Percentiles rank a stretch among this genome's conserved stretches.
phyloP scores from a whole-genome alignment of 2,888 invertebrate genomes.

The Drosophila percnosoma region DNA sequence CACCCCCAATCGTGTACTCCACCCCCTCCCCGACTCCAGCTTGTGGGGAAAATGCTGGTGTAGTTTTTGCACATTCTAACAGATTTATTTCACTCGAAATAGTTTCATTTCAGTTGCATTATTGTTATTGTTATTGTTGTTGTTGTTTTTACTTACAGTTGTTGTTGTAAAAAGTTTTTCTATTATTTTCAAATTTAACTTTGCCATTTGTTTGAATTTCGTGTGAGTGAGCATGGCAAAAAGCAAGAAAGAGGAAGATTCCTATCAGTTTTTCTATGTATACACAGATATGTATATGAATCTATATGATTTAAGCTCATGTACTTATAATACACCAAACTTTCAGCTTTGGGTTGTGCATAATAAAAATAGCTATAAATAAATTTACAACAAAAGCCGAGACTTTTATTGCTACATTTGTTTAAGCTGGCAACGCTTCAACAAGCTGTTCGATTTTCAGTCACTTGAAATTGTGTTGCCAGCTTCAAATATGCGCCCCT shows the following conservation, averaged over 20 bases:
- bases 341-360: constrained; percentile 22
- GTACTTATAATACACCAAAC: constrained; percentile 56
- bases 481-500: background rate
- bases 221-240: constrained; percentile 53
- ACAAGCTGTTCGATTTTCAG: constrained; percentile 22
- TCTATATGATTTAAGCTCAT: constrained; percentile 58
- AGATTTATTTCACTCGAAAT: constrained; percentile 81
- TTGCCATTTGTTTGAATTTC: constrained; percentile 77
- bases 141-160: constrained; percentile 41
- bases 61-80: constrained; percentile 76
- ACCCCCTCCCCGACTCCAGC: background rate
- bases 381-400: background rate
- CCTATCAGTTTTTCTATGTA: constrained; percentile 50
- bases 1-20: constrained; percentile 1
- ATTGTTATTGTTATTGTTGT: constrained; percentile 72
- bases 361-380: background rate
- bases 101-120: constrained; percentile 79
- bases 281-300: constrained; percentile 56
- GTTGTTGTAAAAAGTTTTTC: constrained; percentile 74
- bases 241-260: constrained; percentile 16
- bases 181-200: constrained; percentile 82
- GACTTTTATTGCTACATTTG: constrained; percentile 1
- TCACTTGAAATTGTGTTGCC: constrained; percentile 31
- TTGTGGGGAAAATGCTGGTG: constrained; percentile 52
- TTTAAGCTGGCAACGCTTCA: constrained; percentile 12